Percentiles rank a stretch among this genome's conserved stretches.
These are phyloP conservation scores for Seira musarum DNA, from an alignment of 2,888 invertebrate genomes.

Conservation along the genomic window DNA sequence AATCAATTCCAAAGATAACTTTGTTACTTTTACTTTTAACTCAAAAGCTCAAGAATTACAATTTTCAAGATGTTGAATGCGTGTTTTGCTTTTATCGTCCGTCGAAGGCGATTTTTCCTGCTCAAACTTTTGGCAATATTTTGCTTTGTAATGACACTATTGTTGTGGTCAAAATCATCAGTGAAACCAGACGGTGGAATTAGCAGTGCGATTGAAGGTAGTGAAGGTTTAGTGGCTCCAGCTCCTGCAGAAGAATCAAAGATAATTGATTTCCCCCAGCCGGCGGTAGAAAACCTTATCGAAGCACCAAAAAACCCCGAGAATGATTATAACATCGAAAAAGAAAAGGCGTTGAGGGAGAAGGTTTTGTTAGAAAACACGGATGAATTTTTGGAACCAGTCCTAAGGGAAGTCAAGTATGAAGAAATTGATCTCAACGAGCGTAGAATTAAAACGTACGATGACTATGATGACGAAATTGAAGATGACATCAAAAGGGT, in stretches of 20 bases:
- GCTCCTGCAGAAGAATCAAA: background rate
- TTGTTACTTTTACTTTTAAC: background rate
- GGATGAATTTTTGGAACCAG: slow-evolving; percentile 67
- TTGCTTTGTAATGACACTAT: slow-evolving; percentile 64
- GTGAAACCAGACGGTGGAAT: slow-evolving; percentile 28
- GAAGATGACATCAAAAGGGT: slow-evolving; percentile 79
- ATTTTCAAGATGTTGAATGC: slow-evolving; percentile 43
- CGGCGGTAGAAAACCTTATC: slow-evolving; percentile 33
- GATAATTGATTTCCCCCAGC: slow-evolving; percentile 50
- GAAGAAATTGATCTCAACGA: slow-evolving; percentile 62
- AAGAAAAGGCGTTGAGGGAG: slow-evolving; percentile 29
- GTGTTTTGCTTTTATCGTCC: slow-evolving; percentile 52
- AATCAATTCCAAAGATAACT: background rate
- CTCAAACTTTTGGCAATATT: slow-evolving; percentile 62
- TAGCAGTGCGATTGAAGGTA: slow-evolving; percentile 20
- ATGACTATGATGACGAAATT: slow-evolving; percentile 75
- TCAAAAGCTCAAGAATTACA: background rate
- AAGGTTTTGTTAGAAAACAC: slow-evolving; percentile 59
- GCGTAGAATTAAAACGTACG: slow-evolving; percentile 26
- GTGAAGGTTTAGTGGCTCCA: slow-evolving; percentile 30
- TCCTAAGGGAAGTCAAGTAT: slow-evolving; percentile 63
- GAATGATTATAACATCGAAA: slow-evolving; percentile 24
- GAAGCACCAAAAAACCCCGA: slow-evolving; percentile 12
- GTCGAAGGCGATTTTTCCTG: slow-evolving; percentile 64
- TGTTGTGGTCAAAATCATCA: slow-evolving; percentile 65